phyloP scores from a whole-genome alignment of 2,113 vertebrate genomes.

The Coptodon bakossiorum region DNA sequence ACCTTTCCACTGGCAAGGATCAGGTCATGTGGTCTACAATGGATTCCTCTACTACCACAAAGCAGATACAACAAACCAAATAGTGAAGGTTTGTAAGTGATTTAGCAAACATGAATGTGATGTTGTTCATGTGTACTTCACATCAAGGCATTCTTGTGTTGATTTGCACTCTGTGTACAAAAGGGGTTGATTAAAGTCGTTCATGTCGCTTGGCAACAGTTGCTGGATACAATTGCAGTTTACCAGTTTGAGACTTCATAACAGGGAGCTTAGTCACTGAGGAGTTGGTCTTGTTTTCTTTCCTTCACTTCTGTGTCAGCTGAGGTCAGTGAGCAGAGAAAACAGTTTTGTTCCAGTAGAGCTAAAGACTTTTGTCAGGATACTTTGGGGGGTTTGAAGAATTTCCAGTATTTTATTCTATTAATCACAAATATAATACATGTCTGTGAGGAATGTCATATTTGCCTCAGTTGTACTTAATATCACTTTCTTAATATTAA shows the following conservation, averaged over 20 bases:
- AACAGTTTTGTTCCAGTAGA: neutral
- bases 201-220: neutral
- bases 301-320: neutral
- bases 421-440: neutral
- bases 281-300: neutral
- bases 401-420: neutral
- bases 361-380: neutral
- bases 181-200: neutral
- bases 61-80: conserved; percentile 79
- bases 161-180: neutral
- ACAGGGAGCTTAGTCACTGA: neutral
- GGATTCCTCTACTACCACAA: conserved; percentile 88
- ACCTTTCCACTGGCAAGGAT: conserved; percentile 84
- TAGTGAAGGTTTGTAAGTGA: conserved; percentile 76
- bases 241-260: neutral
- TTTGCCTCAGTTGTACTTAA: neutral
- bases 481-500: neutral
- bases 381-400: neutral
- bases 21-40: conserved; percentile 79
- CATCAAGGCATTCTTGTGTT: neutral
- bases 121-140: neutral
- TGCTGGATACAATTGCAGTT: neutral
- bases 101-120: neutral
- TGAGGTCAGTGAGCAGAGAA: conserved; percentile 7
- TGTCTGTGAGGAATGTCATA: neutral